Conservation (phyloP, 2,888 invertebrate genomes). For the Habrosyne pyritoides region DNA sequence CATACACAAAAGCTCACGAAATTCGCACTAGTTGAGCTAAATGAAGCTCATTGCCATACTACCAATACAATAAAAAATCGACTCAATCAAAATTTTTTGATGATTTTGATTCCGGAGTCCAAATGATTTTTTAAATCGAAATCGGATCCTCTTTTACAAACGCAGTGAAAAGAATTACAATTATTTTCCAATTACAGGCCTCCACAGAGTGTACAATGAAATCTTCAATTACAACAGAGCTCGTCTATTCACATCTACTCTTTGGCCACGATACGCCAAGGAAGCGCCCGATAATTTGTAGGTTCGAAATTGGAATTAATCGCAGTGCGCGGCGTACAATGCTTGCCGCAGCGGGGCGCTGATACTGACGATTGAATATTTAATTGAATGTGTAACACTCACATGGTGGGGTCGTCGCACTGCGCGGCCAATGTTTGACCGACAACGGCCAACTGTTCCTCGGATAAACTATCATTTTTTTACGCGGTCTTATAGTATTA, state of each 20-base stretch:
- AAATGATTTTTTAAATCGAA: no score
- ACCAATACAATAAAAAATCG: no score
- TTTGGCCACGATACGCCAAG: constrained; percentile 30
- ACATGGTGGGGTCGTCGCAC: constrained; percentile 46
- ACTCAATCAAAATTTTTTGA: no score
- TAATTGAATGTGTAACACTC: constrained; percentile 68
- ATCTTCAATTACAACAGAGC: background rate
- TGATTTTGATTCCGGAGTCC: no score
- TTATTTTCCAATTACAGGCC: background rate
- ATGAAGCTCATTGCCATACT: no score
- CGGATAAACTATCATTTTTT: constrained; percentile 1
- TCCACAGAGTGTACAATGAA: background rate
- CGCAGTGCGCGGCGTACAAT: constrained; percentile 46
- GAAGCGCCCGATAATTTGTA: constrained; percentile 26
- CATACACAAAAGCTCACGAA: no score
- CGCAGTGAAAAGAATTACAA: no score
- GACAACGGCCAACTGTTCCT: background rate
- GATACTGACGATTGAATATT: constrained; percentile 66
- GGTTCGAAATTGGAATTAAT: constrained; percentile 59
- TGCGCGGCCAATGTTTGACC: constrained; percentile 14
- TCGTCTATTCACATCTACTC: constrained; percentile 23
- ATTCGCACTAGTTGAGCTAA: no score
- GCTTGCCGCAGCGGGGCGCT: constrained; percentile 46
- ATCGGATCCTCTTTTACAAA: no score
- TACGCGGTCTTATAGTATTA: background rate